These are phyloP conservation scores for Drosophila trichaetosa DNA, from an alignment of 2,888 invertebrate species.

Conservation along the genomic window DNA sequence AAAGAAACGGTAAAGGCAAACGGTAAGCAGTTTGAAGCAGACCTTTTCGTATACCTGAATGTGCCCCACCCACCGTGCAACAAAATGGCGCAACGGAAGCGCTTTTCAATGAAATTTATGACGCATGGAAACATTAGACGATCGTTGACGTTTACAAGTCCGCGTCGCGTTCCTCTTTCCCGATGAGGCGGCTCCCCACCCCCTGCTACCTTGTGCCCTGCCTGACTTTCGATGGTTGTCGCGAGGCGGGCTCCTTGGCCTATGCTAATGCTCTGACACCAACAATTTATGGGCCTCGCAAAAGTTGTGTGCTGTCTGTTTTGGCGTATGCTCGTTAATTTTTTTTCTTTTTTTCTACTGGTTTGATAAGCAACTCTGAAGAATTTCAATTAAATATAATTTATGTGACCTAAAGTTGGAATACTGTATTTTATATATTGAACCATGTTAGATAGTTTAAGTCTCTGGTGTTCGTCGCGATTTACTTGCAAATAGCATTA, in stretches of 20 bases:
- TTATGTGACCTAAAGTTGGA: conserved; percentile 68
- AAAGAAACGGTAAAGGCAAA: conserved; percentile 24
- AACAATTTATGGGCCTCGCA: conserved; percentile 63
- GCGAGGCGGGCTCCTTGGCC: conserved; percentile 20
- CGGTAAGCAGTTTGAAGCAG: conserved; percentile 33
- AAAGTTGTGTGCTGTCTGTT: conserved; percentile 71
- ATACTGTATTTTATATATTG: not conserved
- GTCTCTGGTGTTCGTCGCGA: not conserved
- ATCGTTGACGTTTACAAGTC: conserved; percentile 81
- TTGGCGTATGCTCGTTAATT: conserved; percentile 54
- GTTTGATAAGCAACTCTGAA: conserved; percentile 46
- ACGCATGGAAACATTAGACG: conserved; percentile 83
- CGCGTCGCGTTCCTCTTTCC: conserved; percentile 36
- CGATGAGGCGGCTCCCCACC: not conserved
- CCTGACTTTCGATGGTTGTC: conserved; percentile 6
- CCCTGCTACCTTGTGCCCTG: not conserved
- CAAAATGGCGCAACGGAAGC: conserved; percentile 81
- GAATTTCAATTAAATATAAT: conserved; percentile 83
- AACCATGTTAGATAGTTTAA: not conserved
- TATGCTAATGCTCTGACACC: conserved; percentile 69
- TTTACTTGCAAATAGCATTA: not conserved
- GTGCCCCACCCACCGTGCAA: conserved; percentile 25
- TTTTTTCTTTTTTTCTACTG: conserved; percentile 22
- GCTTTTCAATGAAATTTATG: conserved; percentile 83
- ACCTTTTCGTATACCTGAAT: conserved; percentile 23